Evolutionary conservation across 2,888 invertebrate genomes (phyloP).

Genomic region (Clusia tigrina): DNA sequence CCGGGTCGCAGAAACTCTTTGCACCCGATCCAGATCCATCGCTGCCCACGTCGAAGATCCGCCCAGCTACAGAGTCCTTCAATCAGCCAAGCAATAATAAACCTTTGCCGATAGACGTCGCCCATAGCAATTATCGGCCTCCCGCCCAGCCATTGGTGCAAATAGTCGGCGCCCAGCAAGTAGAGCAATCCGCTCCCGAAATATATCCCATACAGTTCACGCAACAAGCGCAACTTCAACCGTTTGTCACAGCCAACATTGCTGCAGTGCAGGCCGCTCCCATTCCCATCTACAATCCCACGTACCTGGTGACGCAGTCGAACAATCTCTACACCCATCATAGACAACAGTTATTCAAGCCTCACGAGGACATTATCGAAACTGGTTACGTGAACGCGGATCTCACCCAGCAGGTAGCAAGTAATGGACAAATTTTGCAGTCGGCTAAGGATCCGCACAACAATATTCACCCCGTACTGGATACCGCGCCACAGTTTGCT

Average conservation of each 20-base stretch:
- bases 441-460: slow-evolving; percentile 56
- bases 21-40: slow-evolving; percentile 67
- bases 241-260: slow-evolving; percentile 54
- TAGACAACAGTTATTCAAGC: slow-evolving; percentile 66
- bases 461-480: slow-evolving; percentile 55
- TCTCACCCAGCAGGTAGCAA: slow-evolving; percentile 60
- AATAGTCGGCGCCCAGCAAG: slow-evolving; percentile 63
- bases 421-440: slow-evolving; percentile 62
- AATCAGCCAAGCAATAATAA: slow-evolving; percentile 65
- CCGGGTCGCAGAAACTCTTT: slow-evolving; percentile 64
- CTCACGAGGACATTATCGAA: slow-evolving; percentile 63
- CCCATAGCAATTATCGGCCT: slow-evolving; percentile 54
- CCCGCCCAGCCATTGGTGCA: slow-evolving; percentile 57
- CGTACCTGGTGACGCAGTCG: slow-evolving; percentile 63
- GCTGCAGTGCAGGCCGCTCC: slow-evolving; percentile 53
- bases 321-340: slow-evolving; percentile 62
- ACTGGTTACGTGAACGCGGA: slow-evolving; percentile 56
- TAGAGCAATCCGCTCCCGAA: slow-evolving; percentile 65
- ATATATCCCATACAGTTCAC: slow-evolving; percentile 65
- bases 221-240: slow-evolving; percentile 63
- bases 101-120: slow-evolving; percentile 59
- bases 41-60: slow-evolving; percentile 61
- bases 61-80: slow-evolving; percentile 61
- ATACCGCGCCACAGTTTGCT: slow-evolving; percentile 57
- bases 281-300: slow-evolving; percentile 61